Evolutionary conservation across 2,797 vertebrate species (phyloP).

Genomic region (Sciurus carolinensis): DNA sequence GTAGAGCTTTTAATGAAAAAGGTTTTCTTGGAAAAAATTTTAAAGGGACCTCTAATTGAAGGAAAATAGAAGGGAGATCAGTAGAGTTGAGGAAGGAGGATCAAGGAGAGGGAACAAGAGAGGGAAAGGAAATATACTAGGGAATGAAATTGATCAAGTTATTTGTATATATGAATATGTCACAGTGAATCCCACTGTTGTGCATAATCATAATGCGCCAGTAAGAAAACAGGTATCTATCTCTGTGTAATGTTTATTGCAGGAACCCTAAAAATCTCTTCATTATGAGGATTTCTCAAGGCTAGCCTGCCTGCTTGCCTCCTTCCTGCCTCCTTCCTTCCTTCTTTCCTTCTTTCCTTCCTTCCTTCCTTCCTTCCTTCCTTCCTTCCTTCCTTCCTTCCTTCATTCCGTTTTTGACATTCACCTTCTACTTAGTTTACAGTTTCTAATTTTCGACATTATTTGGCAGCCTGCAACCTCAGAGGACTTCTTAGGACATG

Average conservation of each 20-base stretch:
- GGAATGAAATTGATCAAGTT: too few relatives aligned
- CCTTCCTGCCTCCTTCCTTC: neutral
- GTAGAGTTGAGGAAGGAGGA: too few relatives aligned
- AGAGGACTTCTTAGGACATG: neutral
- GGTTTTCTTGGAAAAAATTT: neutral
- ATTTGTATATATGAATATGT: too few relatives aligned
- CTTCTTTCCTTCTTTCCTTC: neutral
- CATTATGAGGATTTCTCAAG: neutral
- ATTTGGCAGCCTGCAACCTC: neutral
- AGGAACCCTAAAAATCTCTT: neutral
- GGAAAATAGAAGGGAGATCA: too few relatives aligned
- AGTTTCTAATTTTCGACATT: neutral
- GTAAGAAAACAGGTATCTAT: neutral
- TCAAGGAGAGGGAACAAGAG: too few relatives aligned
- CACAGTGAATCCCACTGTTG: too few relatives aligned
- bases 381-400: neutral
- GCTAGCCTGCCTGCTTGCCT: too few relatives aligned
- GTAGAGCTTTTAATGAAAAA: neutral
- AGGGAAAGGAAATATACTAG: too few relatives aligned
- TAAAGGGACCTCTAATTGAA: too few relatives aligned
- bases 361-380: neutral
- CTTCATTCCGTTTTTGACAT: neutral
- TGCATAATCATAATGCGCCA: too few relatives aligned
- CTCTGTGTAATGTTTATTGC: neutral
- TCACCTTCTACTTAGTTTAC: conserved; percentile 7